Base-by-base conservation (phyloP, 35 echinoderm and acorn worm species). In the Holothuria glaberrima region DNA sequence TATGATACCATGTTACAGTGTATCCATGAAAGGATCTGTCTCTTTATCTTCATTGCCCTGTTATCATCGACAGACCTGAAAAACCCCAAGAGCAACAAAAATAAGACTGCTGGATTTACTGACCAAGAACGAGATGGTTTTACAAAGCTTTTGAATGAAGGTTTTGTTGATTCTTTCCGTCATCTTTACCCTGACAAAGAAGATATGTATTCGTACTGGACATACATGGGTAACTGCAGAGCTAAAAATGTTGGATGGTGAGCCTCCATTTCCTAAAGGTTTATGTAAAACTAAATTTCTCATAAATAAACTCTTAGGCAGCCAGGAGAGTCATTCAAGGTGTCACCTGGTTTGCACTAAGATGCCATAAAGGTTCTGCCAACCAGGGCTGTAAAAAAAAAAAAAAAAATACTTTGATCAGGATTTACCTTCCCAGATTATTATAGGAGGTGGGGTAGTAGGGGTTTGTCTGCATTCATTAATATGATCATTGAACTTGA, bases 171-270 rank as follows among this genome's bases (percentile, higher is more conserved):
- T 68, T 88, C 90, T 12, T 95, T 93, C 69, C 73, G 93, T 12
- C 93, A 98, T 44, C 82, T 99, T 1, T 95, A 99, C 72, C 97
- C 97, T 3, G 91, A 99, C n/a, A 91, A 83, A n/a, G 91, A 92
- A 86, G 69, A 57, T 19, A 86, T 77, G 17, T 95, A 94, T 58
- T 93, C 97, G 22, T 99, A 93, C 82, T 99, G 97, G 97, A 93
- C 97, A 0, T 99, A 99, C 89, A 99, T 99, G 97, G 83, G 88
- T 12, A 99, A 99, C 85, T 94, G 93, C 75, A 78, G 97, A 58
- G 93, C 82, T 19, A 99, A 95, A 61, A 95, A 95, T 86, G 93
- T 93, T 3, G 95, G 95, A 32, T 97, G 95, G 95, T 97, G 88
- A 92, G 92, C 28, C 60, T 6, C 41, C 12, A 28, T 59, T 34